Evolutionary conservation across 2,113 vertebrate species (phyloP), one percentile per base, ranked within the genome.

Genomic region (Platysteira castanea): DNA sequence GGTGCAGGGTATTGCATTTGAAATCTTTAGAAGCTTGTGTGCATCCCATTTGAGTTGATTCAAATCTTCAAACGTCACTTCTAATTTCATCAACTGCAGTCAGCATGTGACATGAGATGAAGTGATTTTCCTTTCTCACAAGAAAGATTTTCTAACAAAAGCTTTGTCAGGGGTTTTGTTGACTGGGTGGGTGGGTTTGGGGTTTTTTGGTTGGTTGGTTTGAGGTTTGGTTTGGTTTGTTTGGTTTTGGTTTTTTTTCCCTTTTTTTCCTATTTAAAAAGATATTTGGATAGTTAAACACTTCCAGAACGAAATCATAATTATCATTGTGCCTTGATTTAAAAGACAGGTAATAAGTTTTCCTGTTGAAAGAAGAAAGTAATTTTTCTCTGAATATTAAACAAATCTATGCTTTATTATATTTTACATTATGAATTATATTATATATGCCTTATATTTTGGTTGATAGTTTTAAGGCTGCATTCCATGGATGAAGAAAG

Each of bases 81-180:
- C 14, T 63, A 28, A 70, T 90, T 84, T 86, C 71, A 84, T 15
- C 21, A n/a, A 3, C 31, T 69, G 23, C 13, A 80, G 33, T n/a
- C 0, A 0, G 35, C 6, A 10, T 28, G 30, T 3, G 8, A 41
- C 26, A 22, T 28, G 31, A 76, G 15, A 49, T 28, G 7, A 65
- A 74, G 13, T 17, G 10, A 13, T 60, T 68, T 71, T 76, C 22
- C 11, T 44, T 64, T 71, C 47, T 75, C 14, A 35, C 24, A 60
- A 54, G 20, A 76, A 73, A 50, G 7, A 35, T 47, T 75, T 90
- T 73, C n/a, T 21, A 68, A 41, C 2, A 20, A 44, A 65, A 18
- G 30, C 8, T 13, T 20, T 46, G 7, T 18, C 33, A 23, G 35
- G 2, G 4, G 2, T 0, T 30, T 57, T 46, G 7, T 46, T 53